phyloP scores from a whole-genome alignment of 2,888 invertebrate species.

The Hydropsyche betteni region DNA sequence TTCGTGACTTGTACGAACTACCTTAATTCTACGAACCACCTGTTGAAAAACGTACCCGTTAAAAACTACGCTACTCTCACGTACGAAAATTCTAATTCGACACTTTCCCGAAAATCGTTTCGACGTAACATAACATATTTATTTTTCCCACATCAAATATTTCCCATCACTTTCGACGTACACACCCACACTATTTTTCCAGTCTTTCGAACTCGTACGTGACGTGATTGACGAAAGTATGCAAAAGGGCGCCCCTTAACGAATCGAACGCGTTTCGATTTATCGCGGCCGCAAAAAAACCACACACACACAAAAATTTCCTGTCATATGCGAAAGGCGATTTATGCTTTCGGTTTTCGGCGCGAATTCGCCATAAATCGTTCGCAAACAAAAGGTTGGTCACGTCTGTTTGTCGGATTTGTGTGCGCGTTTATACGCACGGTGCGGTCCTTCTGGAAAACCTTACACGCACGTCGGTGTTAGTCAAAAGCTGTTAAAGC shows the following conservation, averaged over 20 bases:
- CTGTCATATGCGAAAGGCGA: not conserved
- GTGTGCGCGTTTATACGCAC: conserved; percentile 13
- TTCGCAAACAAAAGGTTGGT: conserved; percentile 30
- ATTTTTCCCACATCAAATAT: too few species aligned
- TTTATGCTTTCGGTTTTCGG: not conserved
- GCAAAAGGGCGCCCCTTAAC: too few species aligned
- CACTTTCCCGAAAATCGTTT: too few species aligned
- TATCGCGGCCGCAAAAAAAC: not conserved
- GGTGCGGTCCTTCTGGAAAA: not conserved
- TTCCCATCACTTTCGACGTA: not conserved
- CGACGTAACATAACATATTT: too few species aligned
- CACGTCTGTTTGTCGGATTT: conserved; percentile 23
- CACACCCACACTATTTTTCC: not conserved
- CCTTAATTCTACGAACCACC: not conserved
- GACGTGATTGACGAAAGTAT: too few species aligned
- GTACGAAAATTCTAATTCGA: too few species aligned
- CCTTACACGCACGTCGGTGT: conserved; percentile 1
- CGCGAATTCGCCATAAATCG: conserved; percentile 18
- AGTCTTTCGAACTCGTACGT: not conserved
- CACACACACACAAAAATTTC: not conserved
- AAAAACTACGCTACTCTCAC: too few species aligned
- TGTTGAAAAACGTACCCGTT: conserved; percentile 1
- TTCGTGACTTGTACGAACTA: conserved; percentile 9
- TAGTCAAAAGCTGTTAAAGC: conserved; percentile 8
- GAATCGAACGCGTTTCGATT: too few species aligned